Evolutionary conservation across 1,140 invertebrate species (phyloP), one percentile per base, ranked within the genome.

Genomic region (Neodiprion fabricii): DNA sequence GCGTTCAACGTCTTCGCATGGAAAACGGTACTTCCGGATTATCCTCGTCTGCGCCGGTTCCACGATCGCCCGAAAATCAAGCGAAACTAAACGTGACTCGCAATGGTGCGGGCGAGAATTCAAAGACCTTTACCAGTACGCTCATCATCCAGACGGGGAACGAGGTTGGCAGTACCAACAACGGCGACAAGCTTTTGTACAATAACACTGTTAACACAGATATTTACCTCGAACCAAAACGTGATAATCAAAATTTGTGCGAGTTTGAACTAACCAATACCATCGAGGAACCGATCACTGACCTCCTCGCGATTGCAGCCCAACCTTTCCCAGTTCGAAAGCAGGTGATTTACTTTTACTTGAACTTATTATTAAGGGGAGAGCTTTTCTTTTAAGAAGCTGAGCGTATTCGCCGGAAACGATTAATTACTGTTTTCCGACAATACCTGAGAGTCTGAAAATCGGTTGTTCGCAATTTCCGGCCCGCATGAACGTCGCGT

Each of bases 111-210:
- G 53, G 11, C 11, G 53, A 61, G 11, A 61, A 61, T 61, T 12
- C 53, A 61, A 61, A 61, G 53, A 87, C 82, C n/a, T 89, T 83
- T 78, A 89, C 85, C 76, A 89, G 86, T 72, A 88, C 86, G 9
- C 82, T 89, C 74, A 89, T 84, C 75, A 87, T 89, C 72, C 85
- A 83, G 75, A 85, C 86, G 21, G 82, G 75, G 74, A 82, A 76
- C 76, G 85, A 88, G 79, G 82, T 84, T 83, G 79, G 83, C 81
- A 79, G 77, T 49, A 73, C 68, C 72, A 76, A 80, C 67, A 61
- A 61, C 53, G 53, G n/a, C 53, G 53, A 61, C 53, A 61, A 61
- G 53, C 53, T 61, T 61, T 61, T 61, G 53, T 61, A 61, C 53
- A 61, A 61, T 61, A 61, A 61, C 53, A 61, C 53, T 61, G 11